Evolutionary conservation across 2,888 invertebrate species (phyloP).

Genomic region (Rhagium mordax): DNA sequence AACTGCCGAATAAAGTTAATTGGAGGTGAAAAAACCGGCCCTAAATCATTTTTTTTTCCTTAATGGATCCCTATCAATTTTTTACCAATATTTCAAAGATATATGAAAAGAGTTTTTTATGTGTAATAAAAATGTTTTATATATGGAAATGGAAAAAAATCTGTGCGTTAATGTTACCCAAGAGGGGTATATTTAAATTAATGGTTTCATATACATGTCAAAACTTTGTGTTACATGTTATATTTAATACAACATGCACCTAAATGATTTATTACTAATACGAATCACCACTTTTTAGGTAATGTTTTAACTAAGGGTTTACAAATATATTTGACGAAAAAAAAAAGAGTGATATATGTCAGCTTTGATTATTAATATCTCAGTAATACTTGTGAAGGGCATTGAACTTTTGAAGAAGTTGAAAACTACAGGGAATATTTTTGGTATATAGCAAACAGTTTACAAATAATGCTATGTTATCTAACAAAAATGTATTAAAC

Average conservation of each 20-base stretch:
- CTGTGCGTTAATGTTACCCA: conserved; percentile 4
- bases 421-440: too few species aligned
- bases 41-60: not conserved
- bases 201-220: conserved; percentile 17
- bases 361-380: too few species aligned
- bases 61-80: conserved; percentile 5
- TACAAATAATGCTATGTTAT: too few species aligned
- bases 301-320: not conserved
- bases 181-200: conserved; percentile 28
- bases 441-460: too few species aligned
- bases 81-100: conserved; percentile 13
- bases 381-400: too few species aligned
- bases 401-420: too few species aligned
- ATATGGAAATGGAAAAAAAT: conserved; percentile 16
- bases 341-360: too few species aligned
- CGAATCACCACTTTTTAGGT: not conserved
- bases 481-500: too few species aligned
- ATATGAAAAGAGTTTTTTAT: conserved; percentile 11
- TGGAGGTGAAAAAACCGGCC: too few species aligned
- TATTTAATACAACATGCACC: conserved; percentile 12
- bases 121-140: conserved; percentile 8
- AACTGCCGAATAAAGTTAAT: too few species aligned
- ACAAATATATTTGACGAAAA: not conserved
- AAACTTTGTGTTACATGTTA: conserved; percentile 13
- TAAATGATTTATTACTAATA: conserved; percentile 9